Evolutionary conservation across 2,888 invertebrate genomes (phyloP).

Genomic region (Chironomus riparius): DNA sequence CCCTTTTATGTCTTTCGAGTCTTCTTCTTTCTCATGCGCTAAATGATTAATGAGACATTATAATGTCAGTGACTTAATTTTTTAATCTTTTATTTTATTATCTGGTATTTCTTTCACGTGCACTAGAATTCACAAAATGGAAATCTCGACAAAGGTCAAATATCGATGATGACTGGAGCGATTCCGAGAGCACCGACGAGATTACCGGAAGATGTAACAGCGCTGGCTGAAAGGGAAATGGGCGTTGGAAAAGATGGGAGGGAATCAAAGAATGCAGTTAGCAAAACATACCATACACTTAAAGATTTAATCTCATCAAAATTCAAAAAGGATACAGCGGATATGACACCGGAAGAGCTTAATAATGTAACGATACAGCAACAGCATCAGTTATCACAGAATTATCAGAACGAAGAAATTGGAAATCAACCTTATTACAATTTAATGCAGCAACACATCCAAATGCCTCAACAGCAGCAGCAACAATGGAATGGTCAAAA

Average conservation of each 20-base stretch:
- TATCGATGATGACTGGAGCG: slow-evolving; percentile 31
- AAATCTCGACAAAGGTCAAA: slow-evolving; percentile 33
- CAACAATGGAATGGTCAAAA: slow-evolving; percentile 31
- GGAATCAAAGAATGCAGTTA: slow-evolving; percentile 50
- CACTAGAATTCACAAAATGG: slow-evolving; percentile 19
- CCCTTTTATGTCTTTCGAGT: too few relatives aligned
- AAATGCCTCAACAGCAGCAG: slow-evolving; percentile 31
- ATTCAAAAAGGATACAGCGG: slow-evolving; percentile 54
- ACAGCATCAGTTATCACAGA: slow-evolving; percentile 24
- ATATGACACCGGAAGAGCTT: slow-evolving; percentile 42
- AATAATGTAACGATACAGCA: slow-evolving; percentile 34
- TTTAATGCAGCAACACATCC: slow-evolving; percentile 25
- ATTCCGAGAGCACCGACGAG: slow-evolving; percentile 44
- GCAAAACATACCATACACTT: slow-evolving; percentile 71
- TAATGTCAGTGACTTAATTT: too few relatives aligned
- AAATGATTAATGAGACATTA: too few relatives aligned
- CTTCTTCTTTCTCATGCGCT: too few relatives aligned
- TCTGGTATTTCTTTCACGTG: not conserved
- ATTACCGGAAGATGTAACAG: slow-evolving; percentile 44
- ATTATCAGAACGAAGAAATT: slow-evolving; percentile 17
- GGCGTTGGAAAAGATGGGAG: slow-evolving; percentile 46
- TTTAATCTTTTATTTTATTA: too few relatives aligned
- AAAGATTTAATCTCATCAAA: slow-evolving; percentile 76
- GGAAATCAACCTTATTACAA: slow-evolving; percentile 15
- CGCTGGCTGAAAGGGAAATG: slow-evolving; percentile 50